A percentile compares a stretch with the other conserved stretches of the same genome.
These are phyloP conservation scores for Ligdia adustata DNA, from an alignment of 2,888 invertebrate species.

Conservation along the genomic window DNA sequence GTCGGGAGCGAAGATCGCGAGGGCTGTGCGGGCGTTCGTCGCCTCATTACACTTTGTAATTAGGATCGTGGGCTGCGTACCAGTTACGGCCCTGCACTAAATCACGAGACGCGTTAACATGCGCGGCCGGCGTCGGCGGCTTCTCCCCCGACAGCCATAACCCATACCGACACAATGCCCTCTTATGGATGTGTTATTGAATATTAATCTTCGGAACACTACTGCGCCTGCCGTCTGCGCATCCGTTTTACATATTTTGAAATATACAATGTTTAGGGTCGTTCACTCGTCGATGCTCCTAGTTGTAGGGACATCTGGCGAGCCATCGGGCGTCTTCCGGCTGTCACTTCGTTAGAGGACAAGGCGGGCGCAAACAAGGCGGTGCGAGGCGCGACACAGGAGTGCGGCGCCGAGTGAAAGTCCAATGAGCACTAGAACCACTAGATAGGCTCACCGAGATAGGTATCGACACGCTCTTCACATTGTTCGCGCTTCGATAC, in stretches of 20 bases:
- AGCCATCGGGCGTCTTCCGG: constrained; percentile 38
- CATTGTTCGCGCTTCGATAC: constrained; percentile 78
- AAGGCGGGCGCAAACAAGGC: constrained; percentile 57
- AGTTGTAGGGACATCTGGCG: constrained; percentile 36
- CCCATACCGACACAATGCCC: constrained; percentile 62
- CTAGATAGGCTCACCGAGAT: constrained; percentile 70
- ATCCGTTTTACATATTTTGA: constrained; percentile 59
- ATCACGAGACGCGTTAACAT: constrained; percentile 70
- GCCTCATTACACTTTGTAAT: constrained; percentile 81
- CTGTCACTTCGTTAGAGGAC: constrained; percentile 57
- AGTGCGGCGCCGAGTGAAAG: constrained; percentile 64
- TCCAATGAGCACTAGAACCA: constrained; percentile 65
- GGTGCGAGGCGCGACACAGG: constrained; percentile 55
- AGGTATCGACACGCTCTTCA: constrained; percentile 76
- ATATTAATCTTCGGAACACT: constrained; percentile 62
- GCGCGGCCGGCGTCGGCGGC: constrained; percentile 50
- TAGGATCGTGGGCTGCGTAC: constrained; percentile 72
- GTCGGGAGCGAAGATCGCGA: constrained; percentile 45
- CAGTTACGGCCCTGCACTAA: constrained; percentile 70
- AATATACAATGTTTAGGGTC: constrained; percentile 50
- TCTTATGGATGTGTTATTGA: constrained; percentile 69
- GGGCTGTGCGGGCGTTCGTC: constrained; percentile 51
- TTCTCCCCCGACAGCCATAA: constrained; percentile 57
- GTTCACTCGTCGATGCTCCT: constrained; percentile 33
- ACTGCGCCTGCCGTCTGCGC: constrained; percentile 47